These are phyloP conservation scores for Malthinus flaveolus DNA, from an alignment of 2,888 invertebrate genomes.

Conservation along the genomic window DNA sequence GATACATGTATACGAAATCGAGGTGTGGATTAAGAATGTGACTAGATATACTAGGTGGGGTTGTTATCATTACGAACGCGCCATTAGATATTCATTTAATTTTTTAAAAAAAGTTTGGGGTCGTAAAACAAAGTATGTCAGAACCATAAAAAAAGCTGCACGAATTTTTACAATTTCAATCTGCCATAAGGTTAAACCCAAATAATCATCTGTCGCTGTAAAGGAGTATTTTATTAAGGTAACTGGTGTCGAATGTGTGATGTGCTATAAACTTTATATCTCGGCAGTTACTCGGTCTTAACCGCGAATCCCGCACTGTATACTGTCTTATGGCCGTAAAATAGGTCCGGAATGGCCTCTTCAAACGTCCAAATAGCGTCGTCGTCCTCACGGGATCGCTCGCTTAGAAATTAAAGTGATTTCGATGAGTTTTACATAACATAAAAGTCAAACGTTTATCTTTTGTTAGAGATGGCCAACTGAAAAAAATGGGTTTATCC, in stretches of 20 bases:
- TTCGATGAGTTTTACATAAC: conserved; percentile 43
- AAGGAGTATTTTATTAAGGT: conserved; percentile 54
- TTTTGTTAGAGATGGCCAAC: conserved; percentile 6
- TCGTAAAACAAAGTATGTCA: no score
- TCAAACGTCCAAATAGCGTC: conserved; percentile 47
- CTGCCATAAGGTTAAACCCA: conserved; percentile 33
- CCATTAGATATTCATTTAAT: conserved; percentile 21
- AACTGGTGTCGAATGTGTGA: conserved; percentile 56
- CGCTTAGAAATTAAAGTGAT: conserved; percentile 44
- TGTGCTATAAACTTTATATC: conserved; percentile 55
- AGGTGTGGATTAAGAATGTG: conserved; percentile 26
- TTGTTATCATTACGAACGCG: conserved; percentile 22
- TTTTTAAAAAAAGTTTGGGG: conserved; percentile 8
- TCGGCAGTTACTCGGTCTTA: conserved; percentile 52
- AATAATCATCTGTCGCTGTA: conserved; percentile 40
- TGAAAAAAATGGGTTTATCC: background rate
- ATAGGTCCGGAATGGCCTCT: conserved; percentile 52
- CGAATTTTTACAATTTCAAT: conserved; percentile 29
- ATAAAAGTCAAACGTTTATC: conserved; percentile 23
- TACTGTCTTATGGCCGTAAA: conserved; percentile 51
- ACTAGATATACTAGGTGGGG: conserved; percentile 25
- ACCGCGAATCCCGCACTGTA: conserved; percentile 53
- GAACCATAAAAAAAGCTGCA: conserved; percentile 2
- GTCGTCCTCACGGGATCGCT: conserved; percentile 49
- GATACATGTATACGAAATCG: conserved; percentile 21